Percentiles rank a stretch among this genome's conserved stretches.
Conservation (phyloP, 2,888 invertebrate species). For the Erannis defoliaria region DNA sequence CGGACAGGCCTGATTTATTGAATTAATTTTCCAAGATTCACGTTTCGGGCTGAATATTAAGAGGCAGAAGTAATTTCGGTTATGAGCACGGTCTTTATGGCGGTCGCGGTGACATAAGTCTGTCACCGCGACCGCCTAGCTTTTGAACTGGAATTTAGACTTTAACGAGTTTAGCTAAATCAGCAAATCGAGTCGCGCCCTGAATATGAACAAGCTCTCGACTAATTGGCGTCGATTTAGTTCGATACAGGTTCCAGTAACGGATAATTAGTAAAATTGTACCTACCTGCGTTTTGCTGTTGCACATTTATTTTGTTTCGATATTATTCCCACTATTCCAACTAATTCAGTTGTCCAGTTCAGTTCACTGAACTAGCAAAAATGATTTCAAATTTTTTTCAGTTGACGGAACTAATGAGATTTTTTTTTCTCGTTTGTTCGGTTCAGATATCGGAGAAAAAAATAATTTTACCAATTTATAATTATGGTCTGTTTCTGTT, state of each 20-base stretch:
- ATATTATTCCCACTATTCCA: too few relatives aligned
- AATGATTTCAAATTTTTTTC: neutral
- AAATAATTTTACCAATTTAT: too few relatives aligned
- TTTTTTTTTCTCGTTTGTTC: too few relatives aligned
- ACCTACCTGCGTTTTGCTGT: neutral
- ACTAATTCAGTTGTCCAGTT: too few relatives aligned
- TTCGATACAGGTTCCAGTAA: slow-evolving; percentile 14
- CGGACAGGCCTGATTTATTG: slow-evolving; percentile 74
- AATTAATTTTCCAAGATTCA: slow-evolving; percentile 81
- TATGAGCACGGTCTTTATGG: slow-evolving; percentile 75
- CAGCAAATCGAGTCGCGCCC: slow-evolving; percentile 38
- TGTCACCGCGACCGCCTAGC: slow-evolving; percentile 51
- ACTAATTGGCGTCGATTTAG: slow-evolving; percentile 5
- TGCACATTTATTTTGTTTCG: neutral
- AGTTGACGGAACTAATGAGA: too few relatives aligned
- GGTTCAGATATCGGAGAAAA: too few relatives aligned
- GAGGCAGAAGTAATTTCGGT: slow-evolving; percentile 77
- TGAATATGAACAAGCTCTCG: slow-evolving; percentile 16
- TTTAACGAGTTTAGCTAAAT: slow-evolving; percentile 59
- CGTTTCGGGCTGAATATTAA: slow-evolving; percentile 74
- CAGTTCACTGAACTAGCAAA: too few relatives aligned
- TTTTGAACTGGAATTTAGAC: slow-evolving; percentile 34
- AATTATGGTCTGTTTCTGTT: too few relatives aligned
- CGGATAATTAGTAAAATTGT: slow-evolving; percentile 10
- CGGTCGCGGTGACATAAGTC: slow-evolving; percentile 65